Evolutionary conservation across 30 jellyfish, hydroid and myxozoan genomes (phyloP).

Genomic region (Aurelia aurita complex sp. Pacific): DNA sequence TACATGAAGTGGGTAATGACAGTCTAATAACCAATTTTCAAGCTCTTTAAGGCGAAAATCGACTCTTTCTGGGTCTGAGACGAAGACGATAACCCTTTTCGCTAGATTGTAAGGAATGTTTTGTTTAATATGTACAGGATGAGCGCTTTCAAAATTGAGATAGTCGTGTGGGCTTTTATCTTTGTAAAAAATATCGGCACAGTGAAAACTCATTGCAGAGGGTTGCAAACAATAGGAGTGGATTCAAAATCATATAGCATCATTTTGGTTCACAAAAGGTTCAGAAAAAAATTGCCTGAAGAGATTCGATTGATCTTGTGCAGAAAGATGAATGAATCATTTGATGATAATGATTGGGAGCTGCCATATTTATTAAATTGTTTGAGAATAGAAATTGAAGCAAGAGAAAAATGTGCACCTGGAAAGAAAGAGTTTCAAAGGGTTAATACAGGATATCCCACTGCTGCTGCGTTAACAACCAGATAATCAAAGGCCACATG

Average conservation of each 20-base stretch:
- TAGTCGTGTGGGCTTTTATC: no score
- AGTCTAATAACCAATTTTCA: no score
- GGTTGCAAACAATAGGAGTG: slow-evolving; percentile 29
- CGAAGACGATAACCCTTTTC: no score
- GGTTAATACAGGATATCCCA: slow-evolving; percentile 11
- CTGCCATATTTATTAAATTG: slow-evolving; percentile 15
- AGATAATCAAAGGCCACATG: slow-evolving; percentile 14
- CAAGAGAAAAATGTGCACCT: slow-evolving; percentile 24
- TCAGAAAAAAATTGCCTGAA: slow-evolving; percentile 30
- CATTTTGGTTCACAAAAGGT: slow-evolving; percentile 16
- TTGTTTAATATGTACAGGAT: no score
- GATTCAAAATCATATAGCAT: slow-evolving; percentile 37
- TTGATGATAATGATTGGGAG: slow-evolving; percentile 37
- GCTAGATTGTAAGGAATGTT: no score
- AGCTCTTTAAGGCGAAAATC: no score
- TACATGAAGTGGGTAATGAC: no score
- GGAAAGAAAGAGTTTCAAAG: slow-evolving; percentile 12
- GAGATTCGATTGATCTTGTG: slow-evolving; percentile 25
- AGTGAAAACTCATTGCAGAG: slow-evolving; percentile 36
- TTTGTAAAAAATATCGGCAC: background rate
- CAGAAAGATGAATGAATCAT: slow-evolving; percentile 11
- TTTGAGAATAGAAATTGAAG: slow-evolving; percentile 28
- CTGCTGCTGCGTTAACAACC: slow-evolving; percentile 42
- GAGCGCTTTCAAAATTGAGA: no score
- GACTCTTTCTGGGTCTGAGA: no score